Evolutionary conservation across 2,888 invertebrate genomes (phyloP).

Genomic region (Perdita meconis): DNA sequence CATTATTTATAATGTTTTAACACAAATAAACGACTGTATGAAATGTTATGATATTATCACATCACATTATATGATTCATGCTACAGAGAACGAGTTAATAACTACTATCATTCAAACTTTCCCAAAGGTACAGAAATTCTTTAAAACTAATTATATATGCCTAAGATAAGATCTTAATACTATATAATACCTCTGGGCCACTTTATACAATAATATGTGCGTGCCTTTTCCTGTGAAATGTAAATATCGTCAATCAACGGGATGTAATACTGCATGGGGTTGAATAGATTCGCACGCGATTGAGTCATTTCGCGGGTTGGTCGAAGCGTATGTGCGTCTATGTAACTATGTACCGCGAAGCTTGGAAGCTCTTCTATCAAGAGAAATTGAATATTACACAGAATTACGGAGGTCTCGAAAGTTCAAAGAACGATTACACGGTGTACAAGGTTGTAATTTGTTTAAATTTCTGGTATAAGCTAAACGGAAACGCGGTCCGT

Average conservation of each 20-base stretch:
- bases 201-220: background rate
- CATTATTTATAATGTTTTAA: no score
- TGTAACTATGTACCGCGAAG: conserved; percentile 2
- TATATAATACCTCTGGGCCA: no score
- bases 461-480: conserved; percentile 20
- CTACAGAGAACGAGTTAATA: no score
- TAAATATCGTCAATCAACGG: conserved; percentile 11
- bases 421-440: conserved; percentile 10
- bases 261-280: background rate
- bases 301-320: conserved; percentile 27
- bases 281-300: conserved; percentile 32
- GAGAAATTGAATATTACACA: conserved; percentile 29
- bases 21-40: no score
- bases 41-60: no score
- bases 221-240: conserved; percentile 3
- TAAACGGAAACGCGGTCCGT: conserved; percentile 10
- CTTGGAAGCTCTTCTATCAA: conserved; percentile 4
- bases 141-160: background rate
- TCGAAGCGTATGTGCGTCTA: conserved; percentile 8
- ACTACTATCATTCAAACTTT: no score
- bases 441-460: conserved; percentile 20
- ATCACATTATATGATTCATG: no score
- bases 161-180: background rate
- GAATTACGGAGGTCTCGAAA: conserved; percentile 5
- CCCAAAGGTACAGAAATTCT: no score